Base-by-base conservation (phyloP, 2,113 vertebrate genomes). In the Amphiprion ocellaris region DNA sequence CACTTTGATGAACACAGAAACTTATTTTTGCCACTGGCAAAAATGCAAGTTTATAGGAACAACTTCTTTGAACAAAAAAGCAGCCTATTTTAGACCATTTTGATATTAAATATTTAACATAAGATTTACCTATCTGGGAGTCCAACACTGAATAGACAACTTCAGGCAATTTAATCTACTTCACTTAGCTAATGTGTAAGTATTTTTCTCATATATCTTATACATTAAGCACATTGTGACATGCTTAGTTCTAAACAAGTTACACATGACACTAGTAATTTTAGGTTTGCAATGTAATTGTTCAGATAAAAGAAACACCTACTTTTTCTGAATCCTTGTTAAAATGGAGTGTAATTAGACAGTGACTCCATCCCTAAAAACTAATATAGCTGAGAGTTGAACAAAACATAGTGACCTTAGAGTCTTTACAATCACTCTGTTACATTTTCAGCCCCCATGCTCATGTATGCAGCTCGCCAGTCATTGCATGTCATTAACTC, bases 401-500 rank as follows among this genome's bases (percentile, higher is more conserved):
- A 60, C 28, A 60, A 47, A 69, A 28, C 30, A 66, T 14, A 46
- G 39, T 21, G 55, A 52, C 15, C 39, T 14, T 6, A 59, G 55
- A 82, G 41, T 65, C 47, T n/a, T 74, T 81, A 83, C 65, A 49
- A 69, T 59, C 83, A 85, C 67, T 60, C 26, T 77, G 82, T 89
- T 68, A 54, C 90, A 92, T 90, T 81, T 55, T 53, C 84, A 89
- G 89, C 86, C 90, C 90, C 91, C 92, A 90, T 93, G 91, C 82
- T 89, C 92, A 91, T 89, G 56, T 53, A 71, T 19, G 37, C 79
- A 85, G 80, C 86, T 65, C 68, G 75, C 84, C 89, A 87, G 60
- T 87, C 91, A 90, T 80, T 79, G 82, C 75, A 87, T 72, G 49
- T 49, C 89, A 91, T 91, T 72, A 69, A 68, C 28, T 76, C 85